These are phyloP conservation scores for Antennarius striatus DNA, from an alignment of 2,113 vertebrate genomes.

Conservation along the genomic window DNA sequence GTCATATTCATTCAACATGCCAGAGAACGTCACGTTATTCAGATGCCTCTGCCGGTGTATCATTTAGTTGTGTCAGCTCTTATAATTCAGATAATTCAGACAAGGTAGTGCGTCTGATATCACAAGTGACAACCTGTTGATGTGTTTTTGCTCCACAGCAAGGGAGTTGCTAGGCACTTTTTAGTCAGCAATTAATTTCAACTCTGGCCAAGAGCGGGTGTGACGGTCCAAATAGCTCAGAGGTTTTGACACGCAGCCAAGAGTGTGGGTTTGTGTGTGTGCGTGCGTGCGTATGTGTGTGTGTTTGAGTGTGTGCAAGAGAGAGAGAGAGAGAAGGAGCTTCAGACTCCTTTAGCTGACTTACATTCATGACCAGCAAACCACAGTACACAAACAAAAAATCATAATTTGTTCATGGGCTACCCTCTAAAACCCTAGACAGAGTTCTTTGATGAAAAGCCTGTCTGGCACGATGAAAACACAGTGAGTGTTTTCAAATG, in stretches of 20 bases:
- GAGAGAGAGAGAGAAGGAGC: constrained; percentile 20
- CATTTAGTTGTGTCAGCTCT: constrained; percentile 58
- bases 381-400: constrained; percentile 82
- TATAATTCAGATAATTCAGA: constrained; percentile 58
- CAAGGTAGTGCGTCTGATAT: constrained; percentile 47
- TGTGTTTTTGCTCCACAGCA: constrained; percentile 54
- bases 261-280: constrained; percentile 8
- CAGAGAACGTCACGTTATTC: constrained; percentile 63
- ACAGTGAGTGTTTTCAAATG: constrained; percentile 12
- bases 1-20: constrained; percentile 24
- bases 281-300: background rate
- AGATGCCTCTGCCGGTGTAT: constrained; percentile 61
- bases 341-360: constrained; percentile 64
- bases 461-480: no score
- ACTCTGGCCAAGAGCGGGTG: constrained; percentile 63
- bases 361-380: constrained; percentile 78
- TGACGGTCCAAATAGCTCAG: constrained; percentile 61
- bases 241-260: constrained; percentile 66
- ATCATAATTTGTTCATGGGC: constrained; percentile 73
- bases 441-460: constrained; percentile 9
- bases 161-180: constrained; percentile 68
- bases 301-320: background rate
- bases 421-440: constrained; percentile 55
- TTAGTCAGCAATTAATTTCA: constrained; percentile 72
- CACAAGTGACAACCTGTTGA: constrained; percentile 76